Conservation (phyloP, 1,140 invertebrate species). For the Drosophila ercepeae region DNA sequence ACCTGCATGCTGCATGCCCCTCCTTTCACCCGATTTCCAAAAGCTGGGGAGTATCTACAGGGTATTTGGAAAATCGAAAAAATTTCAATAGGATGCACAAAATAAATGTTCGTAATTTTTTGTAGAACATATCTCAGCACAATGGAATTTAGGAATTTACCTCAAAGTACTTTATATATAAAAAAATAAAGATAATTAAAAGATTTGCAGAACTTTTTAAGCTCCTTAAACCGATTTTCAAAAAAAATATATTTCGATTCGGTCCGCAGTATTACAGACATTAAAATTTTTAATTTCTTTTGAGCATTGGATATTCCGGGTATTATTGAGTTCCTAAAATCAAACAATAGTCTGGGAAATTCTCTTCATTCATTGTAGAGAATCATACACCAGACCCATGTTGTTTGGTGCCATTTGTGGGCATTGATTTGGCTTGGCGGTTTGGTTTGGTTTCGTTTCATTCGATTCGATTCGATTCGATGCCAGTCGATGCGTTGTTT, state of each 20-base stretch:
- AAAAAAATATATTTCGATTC: too few species aligned
- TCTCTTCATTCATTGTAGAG: slow-evolving; percentile 37
- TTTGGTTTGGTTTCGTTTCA: slow-evolving; percentile 34
- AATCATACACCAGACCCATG: slow-evolving; percentile 28
- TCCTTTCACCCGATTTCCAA: slow-evolving; percentile 7
- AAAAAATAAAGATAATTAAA: too few species aligned
- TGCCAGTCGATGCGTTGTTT: slow-evolving; percentile 40
- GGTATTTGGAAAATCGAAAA: background rate
- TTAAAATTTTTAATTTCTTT: background rate
- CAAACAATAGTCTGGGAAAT: slow-evolving; percentile 4
- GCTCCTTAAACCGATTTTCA: too few species aligned
- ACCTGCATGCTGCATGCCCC: slow-evolving; percentile 40
- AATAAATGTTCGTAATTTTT: background rate
- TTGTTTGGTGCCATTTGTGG: slow-evolving; percentile 60
- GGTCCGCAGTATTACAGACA: too few species aligned
- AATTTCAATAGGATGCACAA: background rate
- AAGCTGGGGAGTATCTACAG: slow-evolving; percentile 4
- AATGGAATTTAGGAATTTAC: too few species aligned
- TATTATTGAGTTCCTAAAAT: slow-evolving; percentile 6
- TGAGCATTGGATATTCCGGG: background rate
- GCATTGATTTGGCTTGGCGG: slow-evolving; percentile 73
- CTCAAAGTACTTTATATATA: too few species aligned
- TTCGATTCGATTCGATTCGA: slow-evolving; percentile 35
- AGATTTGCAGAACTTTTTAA: too few species aligned
- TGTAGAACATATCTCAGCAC: background rate